Percentiles rank a stretch among this genome's conserved stretches.
phyloP scores from a whole-genome alignment of 2,888 invertebrate species.

The Phrixothrix hirtus region DNA sequence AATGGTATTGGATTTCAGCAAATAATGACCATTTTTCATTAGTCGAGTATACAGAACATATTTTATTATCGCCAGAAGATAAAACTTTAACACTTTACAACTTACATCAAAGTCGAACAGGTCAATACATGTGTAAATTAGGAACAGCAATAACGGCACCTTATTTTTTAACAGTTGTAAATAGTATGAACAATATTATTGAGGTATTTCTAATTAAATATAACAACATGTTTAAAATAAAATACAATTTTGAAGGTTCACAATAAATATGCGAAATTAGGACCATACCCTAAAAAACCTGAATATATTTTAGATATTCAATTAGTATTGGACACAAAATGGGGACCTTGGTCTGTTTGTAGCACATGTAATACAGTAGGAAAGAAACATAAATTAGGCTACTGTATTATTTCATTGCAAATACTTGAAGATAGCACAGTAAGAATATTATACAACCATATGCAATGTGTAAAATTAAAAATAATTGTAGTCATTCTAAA shows the following conservation, averaged over 20 bases:
- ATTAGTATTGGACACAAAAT: constrained; percentile 60
- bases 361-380: constrained; percentile 65
- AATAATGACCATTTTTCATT: constrained; percentile 42
- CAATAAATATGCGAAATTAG: constrained; percentile 39
- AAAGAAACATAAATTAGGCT: constrained; percentile 62
- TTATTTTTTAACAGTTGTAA: constrained; percentile 60
- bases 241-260: constrained; percentile 43
- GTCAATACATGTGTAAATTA: constrained; percentile 62
- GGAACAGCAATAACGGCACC: constrained; percentile 55
- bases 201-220: constrained; percentile 9
- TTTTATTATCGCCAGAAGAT: constrained; percentile 54
- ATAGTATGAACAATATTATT: constrained; percentile 48
- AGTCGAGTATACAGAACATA: constrained; percentile 55
- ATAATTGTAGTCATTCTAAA: too few species aligned
- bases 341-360: constrained; percentile 70
- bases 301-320: constrained; percentile 43
- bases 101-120: constrained; percentile 57
- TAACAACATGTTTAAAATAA: constrained; percentile 11
- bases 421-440: too few species aligned
- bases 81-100: constrained; percentile 61
- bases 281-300: constrained; percentile 48
- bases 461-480: too few species aligned
- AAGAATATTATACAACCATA: too few species aligned
- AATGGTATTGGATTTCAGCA: constrained; percentile 56
- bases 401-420: constrained; percentile 58